Base-by-base conservation (phyloP, 2,797 vertebrate genomes). In the Cirrhinus mrigala region DNA sequence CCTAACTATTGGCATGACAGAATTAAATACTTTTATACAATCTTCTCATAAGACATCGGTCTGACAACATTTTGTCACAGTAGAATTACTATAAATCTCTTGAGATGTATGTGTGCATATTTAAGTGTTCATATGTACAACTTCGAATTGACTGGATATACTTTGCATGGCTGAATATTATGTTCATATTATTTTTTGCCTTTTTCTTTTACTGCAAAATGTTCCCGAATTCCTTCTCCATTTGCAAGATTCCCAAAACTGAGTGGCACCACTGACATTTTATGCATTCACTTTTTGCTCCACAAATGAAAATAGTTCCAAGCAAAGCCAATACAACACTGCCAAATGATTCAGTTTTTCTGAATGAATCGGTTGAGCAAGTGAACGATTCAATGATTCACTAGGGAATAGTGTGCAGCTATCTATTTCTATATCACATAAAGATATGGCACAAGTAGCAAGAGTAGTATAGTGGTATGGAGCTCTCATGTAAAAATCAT, bases 21-120 rank as follows among this genome's bases (percentile, higher is more conserved):
- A 70, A 71, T 46, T 4, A 46, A 71, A 24, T 1, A 3, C n/a
- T 24, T 52, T 44, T 44, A 14, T 44, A 70, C 37, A 10, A 3
- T 52, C 16, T 20, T 74, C 48, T 29, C 16, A 33, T 11, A 8
- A 1, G 52, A 33, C 10, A 73, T 48, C 7, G 3, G 14, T 22
- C 6, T 20, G 9, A 20, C 10, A 29, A 50, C 7, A 20, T 52
- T 6, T 75, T 1, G 24, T 29, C 9, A 52, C 27, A 33, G 12
- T 1, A 6, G 1, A 74, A 37, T 76, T 33, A 14, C 52, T 56
- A 11, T 22, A 3, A 37, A 22, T 18, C 50, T 33, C 27, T 52
- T 74, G 40, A 71, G 69, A 71, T 69, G 27, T 37, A 68, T 70
- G 71, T 29, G 16, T 54, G 50, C 50, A 14, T 75, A 33, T 22